Evolutionary conservation across 2,113 vertebrate genomes (phyloP), one percentile per base, ranked within the genome.

Genomic region (Corythornis madagascariensis): DNA sequence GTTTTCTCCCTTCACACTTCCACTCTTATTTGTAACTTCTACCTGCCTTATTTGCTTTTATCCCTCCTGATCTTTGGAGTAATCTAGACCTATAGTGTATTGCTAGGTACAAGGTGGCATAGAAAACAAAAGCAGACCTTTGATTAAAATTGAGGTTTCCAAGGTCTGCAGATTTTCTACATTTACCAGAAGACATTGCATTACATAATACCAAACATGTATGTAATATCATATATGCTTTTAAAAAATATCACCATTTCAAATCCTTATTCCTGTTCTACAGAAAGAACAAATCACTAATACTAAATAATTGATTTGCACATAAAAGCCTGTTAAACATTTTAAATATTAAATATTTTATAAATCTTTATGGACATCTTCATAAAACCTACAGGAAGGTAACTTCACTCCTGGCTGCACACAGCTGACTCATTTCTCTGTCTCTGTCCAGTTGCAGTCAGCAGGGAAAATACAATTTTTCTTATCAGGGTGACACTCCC

Each of bases 391-490:
- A 56, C 57, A 74, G 71, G 78, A 93, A 91, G 15, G 50, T 7
- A 63, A 73, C 29, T 72, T 50, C 25, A 13, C 1, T 0, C 33
- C 64, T 11, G 11, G 89, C 87, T 83, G 33, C 64, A 83, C 33
- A 3, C 21, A 61, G 59, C 40, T 67, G 78, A 80, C 21, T 94
- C 67, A 71, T 40, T 64, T 80, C 75, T 83, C 87, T 95, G 85
- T 95, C 84, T 38, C 52, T 74, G 60, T 45, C 60, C 84, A 67
- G 55, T 5, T 67, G 73, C 52, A 67, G 76, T 42, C 83, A 53
- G 13, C 71, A 86, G 28, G 38, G n/a, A 48, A 90, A 91, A 90
- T 31, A 15, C n/a, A 78, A 45, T 90, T 89, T 59, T 80, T 94
- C 75, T 89, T 89, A 89, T 73, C 81, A 63, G 47, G 17, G 11